phyloP scores from a whole-genome alignment of 2,113 vertebrate genomes.

The Rhea pennata region DNA sequence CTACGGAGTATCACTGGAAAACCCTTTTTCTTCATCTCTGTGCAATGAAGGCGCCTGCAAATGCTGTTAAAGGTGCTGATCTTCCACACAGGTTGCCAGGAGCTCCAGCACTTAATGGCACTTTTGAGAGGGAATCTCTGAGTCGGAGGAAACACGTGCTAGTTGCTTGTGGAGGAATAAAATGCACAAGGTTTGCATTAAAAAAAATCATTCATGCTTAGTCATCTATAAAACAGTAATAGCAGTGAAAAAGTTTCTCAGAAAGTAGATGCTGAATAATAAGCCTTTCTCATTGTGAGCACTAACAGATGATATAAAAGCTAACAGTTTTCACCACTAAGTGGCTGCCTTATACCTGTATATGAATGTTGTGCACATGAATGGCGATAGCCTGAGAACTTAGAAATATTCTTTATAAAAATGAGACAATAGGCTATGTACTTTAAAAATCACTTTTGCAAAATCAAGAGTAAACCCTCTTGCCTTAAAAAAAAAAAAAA shows the following conservation, averaged over 20 bases:
- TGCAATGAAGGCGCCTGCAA: slow-evolving; percentile 49
- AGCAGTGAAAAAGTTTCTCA: background rate
- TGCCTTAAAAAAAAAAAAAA: background rate
- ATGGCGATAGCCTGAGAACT: background rate
- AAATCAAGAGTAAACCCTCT: background rate
- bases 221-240: background rate
- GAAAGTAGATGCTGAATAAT: slow-evolving; percentile 5
- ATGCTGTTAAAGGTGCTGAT: slow-evolving; percentile 8
- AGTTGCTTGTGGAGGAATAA: background rate
- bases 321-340: background rate
- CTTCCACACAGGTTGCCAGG: slow-evolving; percentile 40
- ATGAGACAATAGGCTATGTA: background rate
- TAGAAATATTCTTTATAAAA: background rate
- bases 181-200: background rate
- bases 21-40: background rate
- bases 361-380: background rate
- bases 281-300: background rate
- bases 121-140: slow-evolving; percentile 41
- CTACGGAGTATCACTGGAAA: background rate
- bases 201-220: background rate
- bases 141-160: slow-evolving; percentile 35
- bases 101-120: slow-evolving; percentile 8
- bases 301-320: background rate
- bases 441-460: background rate
- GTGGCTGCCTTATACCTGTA: background rate